These are phyloP conservation scores for Myzus persicae DNA, from an alignment of 1,140 invertebrate species.

Conservation along the genomic window DNA sequence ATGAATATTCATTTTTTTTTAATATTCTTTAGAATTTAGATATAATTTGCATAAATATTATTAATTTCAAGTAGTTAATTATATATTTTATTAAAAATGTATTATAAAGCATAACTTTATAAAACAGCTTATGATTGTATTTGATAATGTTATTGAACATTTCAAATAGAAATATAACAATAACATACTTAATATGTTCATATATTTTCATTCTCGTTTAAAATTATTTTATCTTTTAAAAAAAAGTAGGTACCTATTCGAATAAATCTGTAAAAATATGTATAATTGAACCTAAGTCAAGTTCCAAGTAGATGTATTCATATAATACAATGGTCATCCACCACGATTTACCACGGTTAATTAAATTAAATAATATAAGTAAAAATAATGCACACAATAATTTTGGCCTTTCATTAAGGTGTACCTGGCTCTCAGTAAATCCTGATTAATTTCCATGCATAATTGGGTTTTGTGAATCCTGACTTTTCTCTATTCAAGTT, in stretches of 20 bases:
- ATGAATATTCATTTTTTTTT: no score
- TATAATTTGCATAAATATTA: not conserved
- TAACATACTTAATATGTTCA: not conserved
- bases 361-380: slow-evolving; percentile 10
- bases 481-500: not conserved
- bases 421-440: not conserved
- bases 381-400: slow-evolving; percentile 17
- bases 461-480: slow-evolving; percentile 35
- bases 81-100: not conserved
- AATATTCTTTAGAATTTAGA: not conserved
- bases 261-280: not conserved
- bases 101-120: not conserved
- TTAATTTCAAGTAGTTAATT: not conserved
- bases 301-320: not conserved
- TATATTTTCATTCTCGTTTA: no score
- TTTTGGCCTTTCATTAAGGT: slow-evolving; percentile 12
- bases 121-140: not conserved
- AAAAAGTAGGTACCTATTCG: not conserved
- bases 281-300: not conserved
- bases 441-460: slow-evolving; percentile 32
- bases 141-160: not conserved
- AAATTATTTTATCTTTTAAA: not conserved
- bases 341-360: not conserved
- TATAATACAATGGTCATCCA: not conserved
- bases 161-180: not conserved